Percentiles rank a stretch among this genome's conserved stretches.
These are phyloP conservation scores for Poecilia velifera DNA, from an alignment of 2,797 vertebrate genomes.

Conservation along the genomic window DNA sequence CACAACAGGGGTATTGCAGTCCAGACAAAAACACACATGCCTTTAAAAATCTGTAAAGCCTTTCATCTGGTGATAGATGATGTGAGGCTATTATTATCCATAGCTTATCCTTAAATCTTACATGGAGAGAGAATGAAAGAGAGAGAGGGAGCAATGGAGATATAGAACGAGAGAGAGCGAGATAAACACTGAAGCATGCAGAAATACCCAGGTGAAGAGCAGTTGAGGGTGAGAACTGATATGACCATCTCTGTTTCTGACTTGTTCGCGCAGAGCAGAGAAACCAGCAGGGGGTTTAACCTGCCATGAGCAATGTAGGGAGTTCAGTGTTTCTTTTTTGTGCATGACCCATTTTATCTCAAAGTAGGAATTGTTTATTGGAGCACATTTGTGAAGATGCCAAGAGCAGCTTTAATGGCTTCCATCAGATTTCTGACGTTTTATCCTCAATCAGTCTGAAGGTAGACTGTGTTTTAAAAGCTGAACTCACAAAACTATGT, in stretches of 20 bases:
- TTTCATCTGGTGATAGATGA: conserved; percentile 22
- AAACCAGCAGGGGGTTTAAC: conserved; percentile 5
- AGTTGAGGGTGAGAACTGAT: conserved; percentile 2
- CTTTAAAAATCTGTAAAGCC: conserved; percentile 25
- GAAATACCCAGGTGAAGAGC: background rate
- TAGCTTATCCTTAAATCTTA: conserved; percentile 11
- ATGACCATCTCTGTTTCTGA: conserved; percentile 11
- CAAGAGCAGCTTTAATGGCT: background rate
- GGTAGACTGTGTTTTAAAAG: background rate
- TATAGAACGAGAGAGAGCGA: background rate
- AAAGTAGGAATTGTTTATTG: background rate
- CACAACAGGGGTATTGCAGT: conserved; percentile 18
- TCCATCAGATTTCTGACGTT: conserved; percentile 7
- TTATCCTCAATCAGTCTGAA: conserved; percentile 3
- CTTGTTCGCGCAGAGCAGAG: conserved; percentile 13
- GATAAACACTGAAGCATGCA: background rate
- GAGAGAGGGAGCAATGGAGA: background rate
- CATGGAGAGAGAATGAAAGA: background rate
- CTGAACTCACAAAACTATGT: background rate
- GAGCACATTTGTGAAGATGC: background rate
- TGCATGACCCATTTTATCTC: conserved; percentile 9
- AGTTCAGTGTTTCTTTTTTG: conserved; percentile 11
- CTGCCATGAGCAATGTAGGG: conserved; percentile 17
- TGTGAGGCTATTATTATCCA: conserved; percentile 17
- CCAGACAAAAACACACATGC: conserved; percentile 17